phyloP scores from a whole-genome alignment of 2,797 vertebrate genomes.

The Graptemys geographica region DNA sequence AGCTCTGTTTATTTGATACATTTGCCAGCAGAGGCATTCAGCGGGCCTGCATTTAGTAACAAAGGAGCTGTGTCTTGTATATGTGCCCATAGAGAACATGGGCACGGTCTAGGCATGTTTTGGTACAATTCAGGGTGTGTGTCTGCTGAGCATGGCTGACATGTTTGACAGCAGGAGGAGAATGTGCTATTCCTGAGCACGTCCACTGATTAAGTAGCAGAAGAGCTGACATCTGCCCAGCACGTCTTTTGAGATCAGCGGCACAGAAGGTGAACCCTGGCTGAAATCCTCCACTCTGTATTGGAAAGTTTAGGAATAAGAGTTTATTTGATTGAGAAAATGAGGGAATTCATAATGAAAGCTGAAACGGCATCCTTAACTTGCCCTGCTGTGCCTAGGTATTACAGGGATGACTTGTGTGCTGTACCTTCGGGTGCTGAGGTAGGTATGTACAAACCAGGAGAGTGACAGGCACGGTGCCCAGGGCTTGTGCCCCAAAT shows the following conservation, averaged over 20 bases:
- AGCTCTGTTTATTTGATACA: neutral
- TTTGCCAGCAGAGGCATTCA: neutral
- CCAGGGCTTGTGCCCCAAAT: neutral
- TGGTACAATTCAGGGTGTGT: neutral
- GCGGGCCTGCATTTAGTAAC: neutral
- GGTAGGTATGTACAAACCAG: neutral
- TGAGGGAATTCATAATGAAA: neutral
- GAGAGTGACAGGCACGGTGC: neutral
- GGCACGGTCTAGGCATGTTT: neutral
- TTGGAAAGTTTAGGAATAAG: neutral
- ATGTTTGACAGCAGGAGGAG: neutral
- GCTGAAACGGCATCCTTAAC: neutral
- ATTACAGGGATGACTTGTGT: neutral
- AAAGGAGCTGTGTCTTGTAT: neutral
- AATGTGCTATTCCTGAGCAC: neutral
- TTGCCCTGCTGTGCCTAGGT: neutral
- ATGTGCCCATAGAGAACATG: neutral
- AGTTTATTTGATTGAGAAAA: too few species aligned
- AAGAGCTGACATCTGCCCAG: neutral
- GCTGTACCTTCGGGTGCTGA: neutral
- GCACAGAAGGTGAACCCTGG: neutral
- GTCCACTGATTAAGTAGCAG: neutral
- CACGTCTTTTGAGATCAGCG: neutral
- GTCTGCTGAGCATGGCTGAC: neutral
- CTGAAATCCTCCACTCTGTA: conserved; percentile 13